phyloP scores from a whole-genome alignment of 2,888 invertebrate species.

The Chesias legatella region DNA sequence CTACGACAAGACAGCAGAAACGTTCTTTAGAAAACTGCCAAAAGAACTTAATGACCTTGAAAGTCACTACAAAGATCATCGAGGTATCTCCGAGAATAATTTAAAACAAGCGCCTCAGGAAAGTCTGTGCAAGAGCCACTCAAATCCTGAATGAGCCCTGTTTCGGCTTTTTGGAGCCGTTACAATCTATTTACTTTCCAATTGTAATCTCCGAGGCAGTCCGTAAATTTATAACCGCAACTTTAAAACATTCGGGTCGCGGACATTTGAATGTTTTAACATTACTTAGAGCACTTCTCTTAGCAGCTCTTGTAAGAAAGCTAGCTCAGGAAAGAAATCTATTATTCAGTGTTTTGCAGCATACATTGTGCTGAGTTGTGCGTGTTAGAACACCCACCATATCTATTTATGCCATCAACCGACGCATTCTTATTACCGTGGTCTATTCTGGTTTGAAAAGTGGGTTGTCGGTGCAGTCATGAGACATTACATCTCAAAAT shows the following conservation, averaged over 20 bases:
- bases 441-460: no score
- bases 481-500: no score
- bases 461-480: no score
- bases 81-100: background rate
- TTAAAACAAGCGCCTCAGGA: background rate
- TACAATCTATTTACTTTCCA: conserved; percentile 51
- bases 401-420: no score
- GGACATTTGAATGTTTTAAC: conserved; percentile 78
- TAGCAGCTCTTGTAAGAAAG: conserved; percentile 8
- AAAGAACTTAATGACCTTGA: background rate
- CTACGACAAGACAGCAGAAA: no score
- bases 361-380: no score
- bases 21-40: no score
- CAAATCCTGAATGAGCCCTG: conserved; percentile 59
- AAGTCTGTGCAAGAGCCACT: conserved; percentile 31
- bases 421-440: no score
- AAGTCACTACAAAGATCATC: background rate
- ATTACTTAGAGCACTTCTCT: conserved; percentile 65
- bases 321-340: background rate
- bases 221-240: conserved; percentile 69
- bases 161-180: conserved; percentile 30
- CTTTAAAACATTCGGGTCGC: conserved; percentile 51
- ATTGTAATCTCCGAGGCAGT: conserved; percentile 51
- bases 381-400: no score
- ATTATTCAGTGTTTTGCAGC: no score